Base-by-base conservation (phyloP, 2,888 invertebrate genomes). In the Calliopum simillimum region DNA sequence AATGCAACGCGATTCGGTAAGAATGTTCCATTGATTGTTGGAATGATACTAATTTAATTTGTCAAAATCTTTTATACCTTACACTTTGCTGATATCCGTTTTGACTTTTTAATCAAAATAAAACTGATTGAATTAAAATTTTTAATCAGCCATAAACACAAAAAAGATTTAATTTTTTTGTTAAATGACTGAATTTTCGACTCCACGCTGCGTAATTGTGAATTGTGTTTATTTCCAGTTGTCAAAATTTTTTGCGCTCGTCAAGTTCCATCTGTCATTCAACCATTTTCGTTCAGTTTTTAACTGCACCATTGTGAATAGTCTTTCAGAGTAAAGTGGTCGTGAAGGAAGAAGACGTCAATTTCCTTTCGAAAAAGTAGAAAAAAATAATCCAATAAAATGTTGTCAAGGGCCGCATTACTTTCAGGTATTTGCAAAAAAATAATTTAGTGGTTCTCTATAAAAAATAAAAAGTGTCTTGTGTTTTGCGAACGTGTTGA, bases 391-490 rank as follows among this genome's bases (percentile, higher is more conserved):
- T 74, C n/a, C n/a, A n/a, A n/a, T 78, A 89, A 89, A 88, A 91
- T 92, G 92, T 87, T 91, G 84, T 91, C 91, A 79, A 90, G 91
- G 82, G 88, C 90, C 85, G 89, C 90, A 86, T 88, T 91, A 86
- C 89, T 91, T 85, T 88, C 91, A 88, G 90, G 91, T 91, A 89
- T 46, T 47, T 43, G 33, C 16, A 43, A 8, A 23, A n/a, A 46
- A 19, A 25, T 58, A 25, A n/a, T 33, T 16, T 1, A 16, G 16
- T n/a, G 25, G 19, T 33, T 21, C 1, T n/a, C 13, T 41, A 43
- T 43, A 51, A 16, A 25, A 19, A 53, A 43, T 61, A 44, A 19
- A 46, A 13, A 33, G 33, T 8, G 33, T 21, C 4, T 44, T 4
- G 16, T 44, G 21, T 61, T 41, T n/a, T 4, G 19, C 11, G 43